Evolutionary conservation across 2,113 vertebrate species (phyloP).

Genomic region (Bos indicus): DNA sequence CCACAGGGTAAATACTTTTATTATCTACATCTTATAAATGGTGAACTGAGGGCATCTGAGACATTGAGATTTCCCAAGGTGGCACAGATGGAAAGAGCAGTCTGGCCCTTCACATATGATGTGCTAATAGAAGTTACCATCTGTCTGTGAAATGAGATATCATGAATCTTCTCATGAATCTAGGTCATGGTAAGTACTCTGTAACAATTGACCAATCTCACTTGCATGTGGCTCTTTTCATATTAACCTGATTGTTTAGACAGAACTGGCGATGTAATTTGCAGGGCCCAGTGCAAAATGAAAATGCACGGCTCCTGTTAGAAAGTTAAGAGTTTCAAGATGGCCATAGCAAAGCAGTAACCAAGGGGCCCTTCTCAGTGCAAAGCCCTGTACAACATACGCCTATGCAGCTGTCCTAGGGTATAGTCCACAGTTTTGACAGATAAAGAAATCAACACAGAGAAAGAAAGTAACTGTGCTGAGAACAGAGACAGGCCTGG

Average conservation of each 20-base stretch:
- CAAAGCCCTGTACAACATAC: not conserved
- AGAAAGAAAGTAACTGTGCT: not conserved
- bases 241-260: not conserved
- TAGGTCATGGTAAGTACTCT: not conserved
- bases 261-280: rapidly evolving
- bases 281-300: not conserved
- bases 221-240: not conserved
- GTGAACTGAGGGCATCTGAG: not conserved
- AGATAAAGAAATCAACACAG: not conserved
- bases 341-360: not conserved
- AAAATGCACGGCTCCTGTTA: not conserved
- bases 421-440: not conserved
- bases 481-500: not conserved
- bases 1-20: not conserved
- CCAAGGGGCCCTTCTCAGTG: not conserved
- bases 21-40: not conserved
- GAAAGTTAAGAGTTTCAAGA: not conserved
- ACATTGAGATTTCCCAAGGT: not conserved
- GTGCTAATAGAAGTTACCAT: not conserved
- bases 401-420: not conserved
- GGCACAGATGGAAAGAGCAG: not conserved
- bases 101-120: not conserved
- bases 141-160: not conserved
- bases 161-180: not conserved
- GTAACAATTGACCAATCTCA: not conserved